Base-by-base conservation (phyloP, 2,888 invertebrate genomes). In the Drosophila picticornis region DNA sequence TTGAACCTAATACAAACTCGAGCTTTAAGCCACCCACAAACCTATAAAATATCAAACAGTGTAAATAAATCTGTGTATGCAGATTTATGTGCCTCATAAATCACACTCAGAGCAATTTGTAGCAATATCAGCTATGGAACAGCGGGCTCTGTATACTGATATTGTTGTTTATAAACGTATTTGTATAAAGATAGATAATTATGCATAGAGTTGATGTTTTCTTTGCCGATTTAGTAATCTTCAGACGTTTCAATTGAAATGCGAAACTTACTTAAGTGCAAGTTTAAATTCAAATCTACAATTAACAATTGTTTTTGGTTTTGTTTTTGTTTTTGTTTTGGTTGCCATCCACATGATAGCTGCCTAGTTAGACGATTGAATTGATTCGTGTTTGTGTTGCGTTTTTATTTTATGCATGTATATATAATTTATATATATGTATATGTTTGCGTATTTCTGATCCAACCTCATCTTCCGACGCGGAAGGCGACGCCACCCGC, bases 391-490 rank as follows among this genome's bases (percentile, higher is more conserved):
- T 53, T 52, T 57, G 65, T 38, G 38, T 38, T 55, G 29, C 31
- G 60, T 63, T 72, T 56, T 79, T 52, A 48, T 59, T 34, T 53
- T 55, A 55, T 59, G 34, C 38, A 60, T 72, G 38, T 51, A 29
- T 50, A 29, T 60, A 51, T 48, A 22, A 51, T 51, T 25, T 43
- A 2, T 25, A 63, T 66, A 40, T n/a, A 19, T 55, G 10, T 53
- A 38, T 62, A 31, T 76, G 36, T 69, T 55, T 81, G 57, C 55
- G 48, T 66, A 31, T 66, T 69, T 59, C 58, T 65, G 58, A 72
- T 59, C 64, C 52, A 73, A 68, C 56, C 58, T 75, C 65, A 83
- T 88, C 90, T 91, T 88, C 82, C 90, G 90, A 84, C 77, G 77
- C 91, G 88, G 91, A 91, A 89, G 90, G 76, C 87, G 75, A 61